Base-by-base conservation (phyloP, 2,888 invertebrate species). In the Meta bourneti region DNA sequence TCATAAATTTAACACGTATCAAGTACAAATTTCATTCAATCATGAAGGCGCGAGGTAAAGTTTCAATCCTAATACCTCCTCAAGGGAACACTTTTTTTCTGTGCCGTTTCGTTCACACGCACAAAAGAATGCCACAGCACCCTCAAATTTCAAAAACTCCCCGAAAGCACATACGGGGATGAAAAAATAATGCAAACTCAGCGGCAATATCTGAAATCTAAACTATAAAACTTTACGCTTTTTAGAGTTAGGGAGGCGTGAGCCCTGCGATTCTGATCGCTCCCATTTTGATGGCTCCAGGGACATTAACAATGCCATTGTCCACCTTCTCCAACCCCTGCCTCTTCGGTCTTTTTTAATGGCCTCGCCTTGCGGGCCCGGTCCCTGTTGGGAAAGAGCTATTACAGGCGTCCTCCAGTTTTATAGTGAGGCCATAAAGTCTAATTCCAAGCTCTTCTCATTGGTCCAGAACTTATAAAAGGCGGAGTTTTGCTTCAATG, bases 371-470 rank as follows among this genome's bases (percentile, higher is more conserved):
- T 16, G 77, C 78, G 77, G 75, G 71, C 78, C 61, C 16, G 72
- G 77, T 52, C 87, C 78, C 77, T 87, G 87, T 83, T 82, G 91
- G 89, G 61, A 91, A 91, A 87, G 72, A 78, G 82, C 82, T 70
- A 91, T 91, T 91, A 82, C 91, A 91, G 91, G 87, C 87, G 79
- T 86, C 91, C 91, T 91, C 91, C 82, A 74, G 49, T 91, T 91
- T 91, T 91, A 91, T 91, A 91, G 91, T 88, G 80, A 52, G 61
- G 91, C 83, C 82, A 91, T 91, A 91, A 91, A 91, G 87, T 87
- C 87, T 78, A 91, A 83, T 91, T 91, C 83, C 19, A 72, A 51
- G 78, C 49, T 71, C 77, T 79, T 79, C 61, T 52, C 78, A 91
- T 91, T 91, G 91, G 91, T 16, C n/a, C 61, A 82, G 78, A 72